A percentile compares a stretch with the other conserved stretches of the same genome.
Conservation (phyloP, 2,113 vertebrate genomes). For the Panthera uncia region DNA sequence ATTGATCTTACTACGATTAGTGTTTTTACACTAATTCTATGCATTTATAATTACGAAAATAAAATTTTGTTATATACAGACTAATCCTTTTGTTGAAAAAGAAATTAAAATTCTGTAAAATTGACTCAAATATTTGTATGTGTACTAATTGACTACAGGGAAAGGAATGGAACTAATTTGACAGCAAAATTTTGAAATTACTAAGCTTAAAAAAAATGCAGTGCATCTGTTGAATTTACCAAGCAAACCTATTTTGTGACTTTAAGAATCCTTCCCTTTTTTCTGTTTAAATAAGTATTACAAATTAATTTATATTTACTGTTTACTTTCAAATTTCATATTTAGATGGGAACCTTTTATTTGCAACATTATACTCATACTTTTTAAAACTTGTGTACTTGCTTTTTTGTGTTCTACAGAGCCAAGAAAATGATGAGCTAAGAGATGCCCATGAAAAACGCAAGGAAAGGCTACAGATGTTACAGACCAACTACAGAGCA, state of each 20-base stretch:
- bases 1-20: not conserved
- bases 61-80: not conserved
- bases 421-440: constrained; percentile 90
- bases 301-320: not conserved
- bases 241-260: not conserved
- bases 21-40: not conserved
- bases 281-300: constrained; percentile 51
- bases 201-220: constrained; percentile 16
- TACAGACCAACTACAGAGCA: constrained; percentile 92
- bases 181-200: constrained; percentile 33
- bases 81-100: constrained; percentile 20
- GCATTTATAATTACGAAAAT: not conserved
- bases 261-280: not conserved
- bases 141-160: not conserved
- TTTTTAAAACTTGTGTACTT: constrained; percentile 71
- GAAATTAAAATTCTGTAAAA: not conserved
- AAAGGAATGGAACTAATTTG: constrained; percentile 20
- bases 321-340: constrained; percentile 7
- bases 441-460: constrained; percentile 88
- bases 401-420: constrained; percentile 84
- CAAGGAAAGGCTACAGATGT: constrained; percentile 89
- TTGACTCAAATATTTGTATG: constrained; percentile 10
- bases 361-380: not conserved
- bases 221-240: not conserved
- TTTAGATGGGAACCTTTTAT: constrained; percentile 22